Evolutionary conservation across 1,140 invertebrate species (phyloP).

Genomic region (Drosophila obscura): DNA sequence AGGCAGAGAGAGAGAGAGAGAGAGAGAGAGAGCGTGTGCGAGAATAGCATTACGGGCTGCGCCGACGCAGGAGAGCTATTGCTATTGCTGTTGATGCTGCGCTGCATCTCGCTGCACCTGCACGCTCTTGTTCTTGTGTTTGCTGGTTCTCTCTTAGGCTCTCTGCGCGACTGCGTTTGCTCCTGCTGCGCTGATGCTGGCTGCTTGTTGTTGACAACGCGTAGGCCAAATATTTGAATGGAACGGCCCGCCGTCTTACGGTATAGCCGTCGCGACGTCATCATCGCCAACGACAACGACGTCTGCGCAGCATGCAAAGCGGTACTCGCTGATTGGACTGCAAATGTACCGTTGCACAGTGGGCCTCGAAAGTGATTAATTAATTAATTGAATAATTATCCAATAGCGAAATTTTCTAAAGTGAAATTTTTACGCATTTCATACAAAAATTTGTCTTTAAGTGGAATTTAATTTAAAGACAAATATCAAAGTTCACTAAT

Average conservation of each 20-base stretch:
- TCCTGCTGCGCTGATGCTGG: conserved; percentile 28
- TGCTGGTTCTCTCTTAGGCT: background rate
- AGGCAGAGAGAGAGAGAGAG: conserved; percentile 14
- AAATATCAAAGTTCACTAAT: too few relatives aligned
- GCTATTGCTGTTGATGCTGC: conserved; percentile 34
- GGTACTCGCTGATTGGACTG: conserved; percentile 69
- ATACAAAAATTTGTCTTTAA: conserved; percentile 1
- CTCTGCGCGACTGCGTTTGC: background rate
- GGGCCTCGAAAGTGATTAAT: conserved; percentile 30
- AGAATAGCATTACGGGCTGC: conserved; percentile 41
- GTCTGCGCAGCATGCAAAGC: conserved; percentile 70
- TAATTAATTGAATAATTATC: conserved; percentile 29
- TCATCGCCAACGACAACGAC: conserved; percentile 4
- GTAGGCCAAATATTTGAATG: conserved; percentile 76
- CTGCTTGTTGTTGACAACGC: conserved; percentile 56
- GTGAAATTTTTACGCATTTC: background rate
- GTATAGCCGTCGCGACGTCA: conserved; percentile 39
- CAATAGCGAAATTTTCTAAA: background rate
- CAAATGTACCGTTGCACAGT: conserved; percentile 72
- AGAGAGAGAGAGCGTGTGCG: conserved; percentile 42
- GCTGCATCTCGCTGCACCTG: conserved; percentile 31
- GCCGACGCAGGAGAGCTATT: conserved; percentile 33
- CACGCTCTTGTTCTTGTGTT: conserved; percentile 5
- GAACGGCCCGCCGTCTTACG: conserved; percentile 51
- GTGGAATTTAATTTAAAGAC: background rate